These are phyloP conservation scores for Magallana ariakensis DNA, from an alignment of 1,140 invertebrate genomes.

Conservation along the genomic window DNA sequence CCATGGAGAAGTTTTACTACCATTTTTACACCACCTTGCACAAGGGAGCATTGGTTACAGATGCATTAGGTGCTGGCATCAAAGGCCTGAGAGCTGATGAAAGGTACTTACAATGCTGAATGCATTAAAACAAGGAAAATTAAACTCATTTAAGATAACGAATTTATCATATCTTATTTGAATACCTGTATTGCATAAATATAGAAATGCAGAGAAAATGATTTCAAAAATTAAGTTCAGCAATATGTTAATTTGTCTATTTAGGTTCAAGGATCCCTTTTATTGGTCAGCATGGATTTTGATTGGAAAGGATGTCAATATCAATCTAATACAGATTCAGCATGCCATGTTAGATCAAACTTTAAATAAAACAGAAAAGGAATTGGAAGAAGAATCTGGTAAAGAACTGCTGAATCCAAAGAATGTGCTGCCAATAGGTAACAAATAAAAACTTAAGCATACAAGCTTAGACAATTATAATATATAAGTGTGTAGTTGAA, in stretches of 20 bases:
- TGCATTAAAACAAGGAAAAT: too few species aligned
- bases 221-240: too few species aligned
- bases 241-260: too few species aligned
- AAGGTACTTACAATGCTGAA: constrained; percentile 55
- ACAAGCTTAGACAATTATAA: too few species aligned
- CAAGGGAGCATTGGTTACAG: constrained; percentile 58
- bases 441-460: background rate
- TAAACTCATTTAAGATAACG: too few species aligned
- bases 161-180: too few species aligned
- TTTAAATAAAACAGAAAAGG: constrained; percentile 68
- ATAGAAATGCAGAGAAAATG: too few species aligned
- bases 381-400: constrained; percentile 62
- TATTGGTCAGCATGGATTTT: constrained; percentile 72
- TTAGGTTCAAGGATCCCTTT: constrained; percentile 50
- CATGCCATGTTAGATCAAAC: constrained; percentile 75
- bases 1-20: constrained; percentile 72
- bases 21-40: constrained; percentile 73
- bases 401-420: constrained; percentile 72
- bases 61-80: constrained; percentile 62
- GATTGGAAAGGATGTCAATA: constrained; percentile 73
- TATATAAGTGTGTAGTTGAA: too few species aligned
- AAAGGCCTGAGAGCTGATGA: constrained; percentile 62
- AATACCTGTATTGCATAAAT: too few species aligned
- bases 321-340: constrained; percentile 68
- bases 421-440: constrained; percentile 65